Conservation (phyloP, 2,797 vertebrate genomes). For the Onychomys leucogaster region DNA sequence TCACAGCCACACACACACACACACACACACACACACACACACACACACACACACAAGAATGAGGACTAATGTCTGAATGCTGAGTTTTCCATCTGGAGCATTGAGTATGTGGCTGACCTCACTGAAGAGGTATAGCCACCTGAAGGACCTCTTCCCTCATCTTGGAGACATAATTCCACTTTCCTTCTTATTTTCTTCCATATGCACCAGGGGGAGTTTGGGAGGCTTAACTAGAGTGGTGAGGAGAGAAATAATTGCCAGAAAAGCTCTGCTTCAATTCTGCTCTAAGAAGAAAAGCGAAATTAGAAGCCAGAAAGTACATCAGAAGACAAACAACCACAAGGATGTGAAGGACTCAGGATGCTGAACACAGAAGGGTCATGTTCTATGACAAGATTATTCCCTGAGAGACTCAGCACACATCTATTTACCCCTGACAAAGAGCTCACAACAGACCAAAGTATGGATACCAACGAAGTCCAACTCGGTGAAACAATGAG, state of each 20-base stretch:
- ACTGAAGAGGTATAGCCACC: not conserved
- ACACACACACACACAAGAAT: no score
- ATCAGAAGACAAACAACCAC: not conserved
- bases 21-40: no score
- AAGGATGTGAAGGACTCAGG: not conserved
- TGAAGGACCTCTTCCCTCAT: not conserved
- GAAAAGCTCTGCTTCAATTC: not conserved
- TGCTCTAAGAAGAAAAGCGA: conserved; percentile 7
- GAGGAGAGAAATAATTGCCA: not conserved
- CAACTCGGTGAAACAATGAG: not conserved
- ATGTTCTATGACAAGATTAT: not conserved
- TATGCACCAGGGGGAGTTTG: not conserved
- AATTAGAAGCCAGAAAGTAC: not conserved
- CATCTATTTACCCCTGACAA: not conserved
- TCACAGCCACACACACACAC: no score
- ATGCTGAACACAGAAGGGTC: no score
- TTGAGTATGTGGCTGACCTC: no score
- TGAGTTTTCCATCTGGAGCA: not conserved
- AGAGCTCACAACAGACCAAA: not conserved
- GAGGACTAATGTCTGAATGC: not conserved
- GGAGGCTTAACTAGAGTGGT: not conserved
- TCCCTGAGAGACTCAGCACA: not conserved
- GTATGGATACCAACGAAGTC: not conserved
- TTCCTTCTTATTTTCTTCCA: not conserved
- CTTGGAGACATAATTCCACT: not conserved